Evolutionary conservation across 2,797 vertebrate species (phyloP).

Genomic region (Valencia hispanica): DNA sequence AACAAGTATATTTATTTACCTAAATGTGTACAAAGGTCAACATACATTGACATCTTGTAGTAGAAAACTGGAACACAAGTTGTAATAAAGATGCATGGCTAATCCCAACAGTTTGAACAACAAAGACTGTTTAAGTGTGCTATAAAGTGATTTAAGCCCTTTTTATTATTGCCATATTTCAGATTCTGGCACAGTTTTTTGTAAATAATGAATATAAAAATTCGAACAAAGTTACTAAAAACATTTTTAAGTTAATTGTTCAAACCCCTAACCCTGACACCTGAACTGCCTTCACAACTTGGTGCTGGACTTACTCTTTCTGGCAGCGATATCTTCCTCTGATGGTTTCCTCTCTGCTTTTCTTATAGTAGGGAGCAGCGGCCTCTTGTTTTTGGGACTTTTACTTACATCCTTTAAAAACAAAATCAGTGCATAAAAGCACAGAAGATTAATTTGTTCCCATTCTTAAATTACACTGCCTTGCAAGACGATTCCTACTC

Average conservation of each 20-base stretch:
- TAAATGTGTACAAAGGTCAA: background rate
- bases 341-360: conserved; percentile 97
- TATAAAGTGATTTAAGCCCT: background rate
- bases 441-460: no score
- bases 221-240: background rate
- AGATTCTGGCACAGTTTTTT: background rate
- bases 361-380: conserved; percentile 91
- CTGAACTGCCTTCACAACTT: background rate
- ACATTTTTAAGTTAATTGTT: background rate
- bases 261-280: no score
- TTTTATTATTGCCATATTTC: background rate
- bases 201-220: background rate
- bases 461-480: no score
- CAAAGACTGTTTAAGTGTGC: background rate
- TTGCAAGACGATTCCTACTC: no score
- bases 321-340: conserved; percentile 92
- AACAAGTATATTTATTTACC: no score
- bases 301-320: conserved; percentile 86
- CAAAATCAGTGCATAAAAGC: background rate
- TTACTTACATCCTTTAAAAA: conserved; percentile 89
- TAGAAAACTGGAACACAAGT: no score
- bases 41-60: background rate
- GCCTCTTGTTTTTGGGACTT: conserved; percentile 98
- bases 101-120: background rate
- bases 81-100: background rate